A percentile compares a stretch with the other conserved stretches of the same genome.
Evolutionary conservation across 2,888 invertebrate species (phyloP).

Genomic region (Meghimatium bilineatum): DNA sequence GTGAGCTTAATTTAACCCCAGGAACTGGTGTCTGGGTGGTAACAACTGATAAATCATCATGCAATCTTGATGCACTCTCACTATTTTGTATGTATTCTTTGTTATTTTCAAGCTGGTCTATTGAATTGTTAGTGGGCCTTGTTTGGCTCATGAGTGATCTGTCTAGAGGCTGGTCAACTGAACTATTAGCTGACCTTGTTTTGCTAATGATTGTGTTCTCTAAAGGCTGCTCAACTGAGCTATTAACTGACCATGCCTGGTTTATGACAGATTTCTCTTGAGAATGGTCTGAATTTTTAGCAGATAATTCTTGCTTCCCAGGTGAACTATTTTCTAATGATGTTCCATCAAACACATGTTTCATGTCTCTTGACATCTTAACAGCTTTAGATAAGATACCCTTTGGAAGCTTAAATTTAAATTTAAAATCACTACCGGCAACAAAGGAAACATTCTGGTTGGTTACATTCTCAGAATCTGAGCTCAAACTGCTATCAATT

Average conservation of each 20-base stretch:
- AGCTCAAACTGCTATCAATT: not conserved
- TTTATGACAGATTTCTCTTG: not conserved
- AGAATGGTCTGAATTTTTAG: not conserved
- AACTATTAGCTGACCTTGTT: too few relatives aligned
- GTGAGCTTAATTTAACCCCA: slow-evolving; percentile 12
- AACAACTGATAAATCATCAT: not conserved
- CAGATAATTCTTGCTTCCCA: not conserved
- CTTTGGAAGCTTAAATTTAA: slow-evolving; percentile 29
- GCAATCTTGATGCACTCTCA: too few relatives aligned
- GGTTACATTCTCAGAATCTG: not conserved
- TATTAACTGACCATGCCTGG: not conserved
- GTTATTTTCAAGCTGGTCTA: not conserved
- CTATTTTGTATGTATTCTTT: not conserved
- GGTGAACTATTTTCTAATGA: not conserved
- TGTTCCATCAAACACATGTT: slow-evolving; percentile 12
- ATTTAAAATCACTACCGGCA: slow-evolving; percentile 27
- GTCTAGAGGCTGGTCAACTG: too few relatives aligned
- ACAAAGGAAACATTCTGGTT: not conserved
- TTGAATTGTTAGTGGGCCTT: too few relatives aligned
- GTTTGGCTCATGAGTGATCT: too few relatives aligned
- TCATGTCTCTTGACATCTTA: slow-evolving; percentile 11
- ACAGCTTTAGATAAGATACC: slow-evolving; percentile 1
- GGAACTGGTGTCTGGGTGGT: not conserved
- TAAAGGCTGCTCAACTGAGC: not conserved
- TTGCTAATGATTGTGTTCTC: not conserved